Conservation (phyloP, 1,140 invertebrate species). For the Diuraphis noxia region DNA sequence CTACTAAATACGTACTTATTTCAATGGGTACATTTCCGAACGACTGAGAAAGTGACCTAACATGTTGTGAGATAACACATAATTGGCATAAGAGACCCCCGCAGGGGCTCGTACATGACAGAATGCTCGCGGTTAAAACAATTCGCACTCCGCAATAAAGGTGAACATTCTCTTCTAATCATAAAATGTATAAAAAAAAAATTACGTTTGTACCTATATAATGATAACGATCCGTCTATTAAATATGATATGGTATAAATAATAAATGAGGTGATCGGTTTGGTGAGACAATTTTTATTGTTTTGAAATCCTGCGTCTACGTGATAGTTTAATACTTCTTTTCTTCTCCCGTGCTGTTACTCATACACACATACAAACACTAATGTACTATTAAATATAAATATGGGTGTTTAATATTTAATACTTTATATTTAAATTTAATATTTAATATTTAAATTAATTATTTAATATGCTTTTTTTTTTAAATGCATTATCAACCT, state of each 20-base stretch:
- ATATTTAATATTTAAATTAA: no score
- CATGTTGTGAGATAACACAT: slow-evolving; percentile 43
- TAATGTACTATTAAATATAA: not conserved
- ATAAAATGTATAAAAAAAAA: not conserved
- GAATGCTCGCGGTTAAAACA: not conserved
- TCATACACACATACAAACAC: not conserved
- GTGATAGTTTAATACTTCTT: not conserved
- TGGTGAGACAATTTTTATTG: not conserved
- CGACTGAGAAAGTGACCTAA: slow-evolving; percentile 48
- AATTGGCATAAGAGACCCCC: slow-evolving; percentile 20
- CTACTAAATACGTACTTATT: slow-evolving; percentile 11
- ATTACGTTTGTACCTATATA: not conserved
- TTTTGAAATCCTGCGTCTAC: not conserved
- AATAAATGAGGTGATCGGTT: not conserved
- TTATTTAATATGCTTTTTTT: no score
- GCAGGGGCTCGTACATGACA: not conserved
- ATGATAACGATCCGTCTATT: not conserved
- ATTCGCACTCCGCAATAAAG: not conserved
- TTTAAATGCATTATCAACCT: not conserved
- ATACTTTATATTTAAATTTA: no score
- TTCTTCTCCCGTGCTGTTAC: not conserved
- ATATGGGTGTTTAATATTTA: not conserved
- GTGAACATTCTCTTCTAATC: slow-evolving; percentile 25
- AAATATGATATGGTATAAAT: not conserved
- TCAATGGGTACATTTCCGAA: slow-evolving; percentile 40